Evolutionary conservation across 2,113 vertebrate genomes (phyloP).

Genomic region (Damaliscus lunatus): DNA sequence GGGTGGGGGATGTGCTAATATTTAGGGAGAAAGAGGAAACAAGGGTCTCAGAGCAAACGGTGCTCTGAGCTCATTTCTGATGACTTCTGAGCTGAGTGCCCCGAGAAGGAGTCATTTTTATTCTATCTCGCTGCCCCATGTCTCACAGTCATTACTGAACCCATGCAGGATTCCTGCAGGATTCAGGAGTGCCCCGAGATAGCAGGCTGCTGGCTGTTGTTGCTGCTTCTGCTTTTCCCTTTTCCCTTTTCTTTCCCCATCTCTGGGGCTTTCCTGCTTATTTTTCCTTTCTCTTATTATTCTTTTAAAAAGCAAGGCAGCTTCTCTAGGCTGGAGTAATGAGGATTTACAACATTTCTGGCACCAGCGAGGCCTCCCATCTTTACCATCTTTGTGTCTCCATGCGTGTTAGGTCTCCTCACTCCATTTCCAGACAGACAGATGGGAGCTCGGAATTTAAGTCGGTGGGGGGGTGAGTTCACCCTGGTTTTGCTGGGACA

Average conservation of each 20-base stretch:
- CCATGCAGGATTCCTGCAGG: neutral
- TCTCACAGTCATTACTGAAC: neutral
- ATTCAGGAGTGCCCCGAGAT: rapidly evolving
- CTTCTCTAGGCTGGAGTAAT: neutral
- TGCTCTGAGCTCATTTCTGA: neutral
- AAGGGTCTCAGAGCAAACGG: neutral
- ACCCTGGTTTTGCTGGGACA: neutral
- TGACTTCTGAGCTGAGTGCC: constrained; percentile 25
- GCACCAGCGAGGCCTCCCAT: neutral
- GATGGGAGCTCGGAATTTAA: neutral
- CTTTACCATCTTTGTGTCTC: neutral
- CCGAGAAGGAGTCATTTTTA: neutral
- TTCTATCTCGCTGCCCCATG: neutral
- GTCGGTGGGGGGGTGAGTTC: neutral
- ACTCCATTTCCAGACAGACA: neutral
- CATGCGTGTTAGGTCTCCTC: rapidly evolving
- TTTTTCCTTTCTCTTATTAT: neutral
- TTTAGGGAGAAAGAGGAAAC: neutral
- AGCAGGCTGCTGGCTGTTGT: neutral
- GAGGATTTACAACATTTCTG: neutral
- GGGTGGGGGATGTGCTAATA: neutral
- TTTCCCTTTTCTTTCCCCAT: neutral
- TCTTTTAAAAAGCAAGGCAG: neutral
- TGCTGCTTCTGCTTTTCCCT: neutral
- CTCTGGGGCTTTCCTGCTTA: neutral